Conservation (phyloP, 2,797 vertebrate genomes). For the Sebastes diaconus region DNA sequence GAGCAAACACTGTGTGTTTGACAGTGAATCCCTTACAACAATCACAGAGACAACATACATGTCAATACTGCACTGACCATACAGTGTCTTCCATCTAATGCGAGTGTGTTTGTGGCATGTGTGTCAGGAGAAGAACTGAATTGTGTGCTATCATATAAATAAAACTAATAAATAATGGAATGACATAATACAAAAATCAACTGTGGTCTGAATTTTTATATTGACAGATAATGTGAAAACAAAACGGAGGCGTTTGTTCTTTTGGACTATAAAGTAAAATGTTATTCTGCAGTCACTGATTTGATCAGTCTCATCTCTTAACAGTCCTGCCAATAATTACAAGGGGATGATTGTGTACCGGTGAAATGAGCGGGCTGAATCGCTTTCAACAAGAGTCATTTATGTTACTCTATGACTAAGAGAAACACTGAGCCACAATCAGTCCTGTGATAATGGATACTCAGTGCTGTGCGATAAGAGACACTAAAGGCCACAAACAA, state of each 20-base stretch:
- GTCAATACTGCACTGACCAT: conserved; percentile 22
- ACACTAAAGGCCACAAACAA: conserved; percentile 31
- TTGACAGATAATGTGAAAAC: neutral
- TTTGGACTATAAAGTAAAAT: conserved; percentile 4
- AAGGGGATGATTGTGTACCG: conserved; percentile 8
- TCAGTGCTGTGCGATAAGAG: conserved; percentile 30
- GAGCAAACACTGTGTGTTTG: conserved; percentile 10
- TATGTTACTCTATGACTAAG: conserved; percentile 16
- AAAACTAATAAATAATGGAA: neutral
- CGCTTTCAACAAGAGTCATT: conserved; percentile 43
- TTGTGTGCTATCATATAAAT: neutral
- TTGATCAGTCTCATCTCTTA: conserved; percentile 20
- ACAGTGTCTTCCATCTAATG: neutral
- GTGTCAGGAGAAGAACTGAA: neutral
- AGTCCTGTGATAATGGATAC: conserved; percentile 30
- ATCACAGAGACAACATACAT: conserved; percentile 5
- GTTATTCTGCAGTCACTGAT: neutral
- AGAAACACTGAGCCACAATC: conserved; percentile 32
- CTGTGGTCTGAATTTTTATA: neutral
- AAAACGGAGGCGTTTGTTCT: neutral
- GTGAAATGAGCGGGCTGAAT: conserved; percentile 18
- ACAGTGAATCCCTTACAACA: conserved; percentile 9
- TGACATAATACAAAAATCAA: neutral
- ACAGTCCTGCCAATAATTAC: conserved; percentile 25
- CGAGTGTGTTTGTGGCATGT: neutral